phyloP scores from a whole-genome alignment of 2,888 invertebrate species.

The Octodonta nipae region DNA sequence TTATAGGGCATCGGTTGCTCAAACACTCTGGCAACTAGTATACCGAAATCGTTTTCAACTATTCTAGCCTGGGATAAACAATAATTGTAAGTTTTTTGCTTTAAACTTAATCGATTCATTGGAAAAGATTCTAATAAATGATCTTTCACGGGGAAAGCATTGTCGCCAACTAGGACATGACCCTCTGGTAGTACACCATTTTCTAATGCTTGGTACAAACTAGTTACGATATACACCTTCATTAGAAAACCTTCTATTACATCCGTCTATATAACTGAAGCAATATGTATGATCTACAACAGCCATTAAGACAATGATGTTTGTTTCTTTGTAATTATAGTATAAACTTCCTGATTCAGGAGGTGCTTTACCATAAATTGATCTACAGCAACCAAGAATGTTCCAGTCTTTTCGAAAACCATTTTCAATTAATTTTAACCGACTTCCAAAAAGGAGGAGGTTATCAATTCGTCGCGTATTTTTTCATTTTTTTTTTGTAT shows the following conservation, averaged over 20 bases:
- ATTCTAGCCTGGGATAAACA: conserved; percentile 6
- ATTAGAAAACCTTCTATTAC: conserved; percentile 13
- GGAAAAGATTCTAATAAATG: conserved; percentile 12
- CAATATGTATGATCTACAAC: conserved; percentile 14
- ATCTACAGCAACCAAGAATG: conserved; percentile 15
- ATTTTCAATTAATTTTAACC: conserved; percentile 8
- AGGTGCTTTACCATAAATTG: conserved; percentile 16
- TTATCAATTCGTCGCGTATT: no score
- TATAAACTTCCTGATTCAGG: conserved; percentile 13
- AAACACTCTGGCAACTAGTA: conserved; percentile 7
- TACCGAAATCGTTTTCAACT: conserved; percentile 9
- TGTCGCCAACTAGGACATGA: conserved; percentile 15
- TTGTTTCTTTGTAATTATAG: conserved; percentile 16
- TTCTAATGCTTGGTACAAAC: conserved; percentile 8
- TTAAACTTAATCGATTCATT: conserved; percentile 1
- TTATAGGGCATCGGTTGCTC: conserved; percentile 5
- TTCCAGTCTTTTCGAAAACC: conserved; percentile 11
- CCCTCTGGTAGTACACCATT: conserved; percentile 7
- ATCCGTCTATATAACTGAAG: conserved; percentile 14
- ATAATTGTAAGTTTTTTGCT: conserved; percentile 6
- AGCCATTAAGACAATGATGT: conserved; percentile 16
- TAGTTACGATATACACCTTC: conserved; percentile 12
- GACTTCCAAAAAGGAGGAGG: no score
- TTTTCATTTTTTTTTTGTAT: no score
- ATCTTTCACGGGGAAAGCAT: conserved; percentile 15